Base-by-base conservation (phyloP, 2,888 invertebrate species). In the Acanthosepion esculentum region DNA sequence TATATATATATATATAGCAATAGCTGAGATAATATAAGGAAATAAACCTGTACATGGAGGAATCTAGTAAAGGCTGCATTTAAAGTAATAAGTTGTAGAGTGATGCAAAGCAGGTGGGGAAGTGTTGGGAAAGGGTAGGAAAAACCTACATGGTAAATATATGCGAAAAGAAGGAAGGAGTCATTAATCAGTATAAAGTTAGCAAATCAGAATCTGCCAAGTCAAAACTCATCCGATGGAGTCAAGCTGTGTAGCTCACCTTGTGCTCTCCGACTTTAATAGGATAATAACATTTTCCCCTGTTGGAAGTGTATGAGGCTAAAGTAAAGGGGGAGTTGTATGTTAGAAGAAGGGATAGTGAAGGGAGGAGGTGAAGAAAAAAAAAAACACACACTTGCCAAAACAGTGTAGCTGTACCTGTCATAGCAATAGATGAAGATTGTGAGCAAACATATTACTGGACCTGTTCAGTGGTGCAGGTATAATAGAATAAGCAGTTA, bases 391-490 rank as follows among this genome's bases (percentile, higher is more conserved):
- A 78, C 78, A n/a, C 78, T n/a, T n/a, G n/a, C 78, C n/a, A 78
- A n/a, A 78, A 78, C 7, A 33, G 78, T 78, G n/a, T 78, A 23
- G 78, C 78, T n/a, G n/a, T 78, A 78, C 78, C 78, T 78, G 78
- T 78, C 78, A 78, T 78, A 78, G 78, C 78, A 33, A 78, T 78
- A 78, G 78, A 78, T 33, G 78, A 78, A 78, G 78, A 78, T 15
- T n/a, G 78, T 64, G 29, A 3, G 12, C 10, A 23, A 78, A 78
- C 78, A 78, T n/a, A n/a, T 78, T 78, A 33, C n/a, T n/a, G 78
- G 78, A 78, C 78, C 78, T 78, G 78, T 78, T 78, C 78, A 78
- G n/a, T 78, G 78, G 78, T 78, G 78, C 78, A 78, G n/a, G n/a
- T 78, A 78, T 78, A 78, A 78, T 78, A 33, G 78, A 78, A 78